Base-by-base conservation (phyloP, 2,113 vertebrate species). In the Syngnathus floridae region DNA sequence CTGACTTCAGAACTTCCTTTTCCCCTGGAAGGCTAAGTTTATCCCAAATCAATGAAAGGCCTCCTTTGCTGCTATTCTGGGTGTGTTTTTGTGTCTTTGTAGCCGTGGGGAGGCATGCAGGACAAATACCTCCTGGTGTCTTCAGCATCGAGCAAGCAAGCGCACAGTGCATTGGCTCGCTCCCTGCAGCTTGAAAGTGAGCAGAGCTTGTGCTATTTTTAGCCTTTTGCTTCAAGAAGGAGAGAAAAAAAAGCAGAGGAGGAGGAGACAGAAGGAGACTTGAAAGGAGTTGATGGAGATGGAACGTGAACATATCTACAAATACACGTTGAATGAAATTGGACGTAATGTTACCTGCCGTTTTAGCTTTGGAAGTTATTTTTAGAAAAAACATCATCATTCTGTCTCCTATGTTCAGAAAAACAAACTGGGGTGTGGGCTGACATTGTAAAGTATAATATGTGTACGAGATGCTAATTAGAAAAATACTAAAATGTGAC, bases 51-150 rank as follows among this genome's bases (percentile, higher is more conserved):
- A 70, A 87, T 86, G 72, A 76, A 64, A 86, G 64, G 72, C 61
- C 65, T 64, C 82, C 81, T 84, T 84, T 82, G 77, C 81, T 78
- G 74, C 82, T 90, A 88, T 90, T 90, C 77, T 88, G 84, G 82
- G 81, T 73, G 65, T 70, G 67, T 36, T 56, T 59, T 45, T 65
- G 68, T 48, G 40, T 75, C 70, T 86, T 82, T 81, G 82, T 80
- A 84, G 78, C 78, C 75, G 9, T n/a, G 17, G 72, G 35, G 82
- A 71, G 67, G 58, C 21, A 62, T 60, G 72, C 72, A 76, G 74
- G 72, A 86, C 78, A 82, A 78, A 79, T 35, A 72, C 67, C 82
- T 86, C 73, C 78, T 68, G 73, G 80, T 83, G 79, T 83, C 77
- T 80, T 80, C 73, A 67, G 76, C 78, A 79, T 75, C 73, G 72